Base-by-base conservation (phyloP, 1,140 invertebrate species). In the Trichomalopsis sarcophagae region DNA sequence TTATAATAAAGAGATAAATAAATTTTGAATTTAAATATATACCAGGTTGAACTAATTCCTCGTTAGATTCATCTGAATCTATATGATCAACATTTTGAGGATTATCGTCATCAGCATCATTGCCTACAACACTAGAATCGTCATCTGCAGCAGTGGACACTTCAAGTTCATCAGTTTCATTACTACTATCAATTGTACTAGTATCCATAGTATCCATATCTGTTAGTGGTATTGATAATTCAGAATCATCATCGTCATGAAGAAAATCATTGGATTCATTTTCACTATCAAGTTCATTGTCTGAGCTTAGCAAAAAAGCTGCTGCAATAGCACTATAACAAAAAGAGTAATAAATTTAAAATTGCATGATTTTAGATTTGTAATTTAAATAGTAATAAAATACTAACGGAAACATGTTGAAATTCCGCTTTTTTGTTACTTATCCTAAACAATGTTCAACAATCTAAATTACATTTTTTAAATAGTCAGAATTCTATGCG, bases 191-290 rank as follows among this genome's bases (percentile, higher is more conserved):
- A 47, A 23, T 27, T 6, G 30, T 23, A 68, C 68, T 62, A 71
- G 36, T 81, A 11, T 81, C 78, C 21, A 30, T 66, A 40, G 50
- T 79, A 44, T 81, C 79, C n/a, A 81, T 44, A 23, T 82, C 81
- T 55, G 40, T 81, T 23, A 0, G n/a, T 50, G 55, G 7, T 69
- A 33, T 23, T 9, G 55, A 71, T 36, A 79, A 9, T 66, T 81
- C 79, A 23, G 66, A 81, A 62, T 14, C 17, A 36, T 62, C 27
- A 13, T 81, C 79, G 0, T 81, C 66, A 2, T 21, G 17, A 62
- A 62, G 21, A 62, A 21, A 44, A 74, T 68, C 10, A 33, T 66
- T 79, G 23, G 23, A 82, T 23, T 74, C 17, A 50, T 55, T 33
- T 30, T 74, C 81, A 55, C 36, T 47, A 55, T 68, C 69, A 81